Evolutionary conservation across 92 coral and sea anemone species (phyloP).

Genomic region (Blastomussa wellsi): DNA sequence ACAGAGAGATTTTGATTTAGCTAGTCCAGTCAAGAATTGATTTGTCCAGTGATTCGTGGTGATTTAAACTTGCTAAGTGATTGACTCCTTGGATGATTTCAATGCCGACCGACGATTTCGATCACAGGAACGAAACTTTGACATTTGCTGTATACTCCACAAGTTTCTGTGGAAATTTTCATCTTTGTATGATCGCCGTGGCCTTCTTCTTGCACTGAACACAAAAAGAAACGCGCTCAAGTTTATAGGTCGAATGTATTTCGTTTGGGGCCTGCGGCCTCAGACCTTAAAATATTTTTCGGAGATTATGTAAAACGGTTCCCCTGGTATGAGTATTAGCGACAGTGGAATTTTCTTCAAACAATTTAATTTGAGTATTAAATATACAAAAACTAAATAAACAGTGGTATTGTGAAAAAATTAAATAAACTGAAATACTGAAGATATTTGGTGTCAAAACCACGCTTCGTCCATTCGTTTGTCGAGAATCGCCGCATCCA

Average conservation of each 20-base stretch:
- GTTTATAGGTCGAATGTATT: background rate
- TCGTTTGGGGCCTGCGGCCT: background rate
- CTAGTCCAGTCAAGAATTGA: background rate
- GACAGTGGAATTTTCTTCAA: constrained; percentile 33
- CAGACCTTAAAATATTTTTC: background rate
- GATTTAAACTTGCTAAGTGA: background rate
- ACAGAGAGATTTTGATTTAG: background rate
- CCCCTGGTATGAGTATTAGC: constrained; percentile 11
- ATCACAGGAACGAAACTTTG: background rate
- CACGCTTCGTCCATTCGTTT: background rate
- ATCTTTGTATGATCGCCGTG: background rate
- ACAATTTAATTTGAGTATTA: background rate
- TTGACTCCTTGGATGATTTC: background rate
- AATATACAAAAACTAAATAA: constrained; percentile 6
- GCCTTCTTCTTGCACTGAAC: too few relatives aligned
- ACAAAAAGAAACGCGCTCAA: background rate
- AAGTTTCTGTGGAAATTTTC: background rate
- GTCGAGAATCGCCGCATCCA: background rate
- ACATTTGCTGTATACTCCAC: background rate
- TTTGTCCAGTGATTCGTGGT: background rate
- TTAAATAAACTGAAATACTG: background rate
- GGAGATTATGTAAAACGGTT: background rate
- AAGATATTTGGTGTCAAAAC: background rate
- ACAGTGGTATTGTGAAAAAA: background rate
- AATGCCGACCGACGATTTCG: background rate